A percentile compares a stretch with the other conserved stretches of the same genome.
phyloP scores from a whole-genome alignment of 2,113 vertebrate species.

The Bambusicola thoracicus region DNA sequence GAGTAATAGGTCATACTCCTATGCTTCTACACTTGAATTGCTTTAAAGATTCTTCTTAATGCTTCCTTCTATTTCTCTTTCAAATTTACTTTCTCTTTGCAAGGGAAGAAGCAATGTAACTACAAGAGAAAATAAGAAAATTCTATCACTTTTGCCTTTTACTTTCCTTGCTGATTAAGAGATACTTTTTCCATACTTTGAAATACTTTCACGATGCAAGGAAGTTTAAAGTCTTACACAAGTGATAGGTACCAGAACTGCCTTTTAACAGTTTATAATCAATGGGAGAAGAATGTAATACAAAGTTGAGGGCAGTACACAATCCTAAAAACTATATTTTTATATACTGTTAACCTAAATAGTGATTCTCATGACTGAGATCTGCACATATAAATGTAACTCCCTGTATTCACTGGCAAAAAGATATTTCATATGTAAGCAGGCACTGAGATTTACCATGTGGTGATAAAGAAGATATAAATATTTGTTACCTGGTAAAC shows the following conservation, averaged over 20 bases:
- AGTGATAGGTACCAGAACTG: not conserved
- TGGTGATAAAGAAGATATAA: not conserved
- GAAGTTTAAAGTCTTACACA: conserved; percentile 50
- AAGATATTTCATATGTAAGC: not conserved
- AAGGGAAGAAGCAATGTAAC: conserved; percentile 45
- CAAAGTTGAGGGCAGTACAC: not conserved
- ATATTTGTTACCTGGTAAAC: not conserved
- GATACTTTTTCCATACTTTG: conserved; percentile 63
- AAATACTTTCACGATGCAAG: conserved; percentile 56
- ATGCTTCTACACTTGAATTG: not conserved
- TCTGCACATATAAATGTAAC: not conserved
- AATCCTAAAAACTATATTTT: not conserved
- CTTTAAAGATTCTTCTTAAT: not conserved
- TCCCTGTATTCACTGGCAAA: not conserved
- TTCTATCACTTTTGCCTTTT: conserved; percentile 52
- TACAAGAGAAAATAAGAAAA: conserved; percentile 66
- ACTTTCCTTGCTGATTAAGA: conserved; percentile 47
- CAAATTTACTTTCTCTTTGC: conserved; percentile 63
- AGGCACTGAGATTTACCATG: not conserved
- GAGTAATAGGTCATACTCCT: not conserved
- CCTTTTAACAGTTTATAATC: conserved; percentile 10
- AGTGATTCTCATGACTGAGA: not conserved
- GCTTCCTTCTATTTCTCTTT: conserved; percentile 12
- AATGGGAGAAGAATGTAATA: not conserved
- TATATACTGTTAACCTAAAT: not conserved